These are phyloP conservation scores for Microctonus aethiopoides DNA, from an alignment of 2,888 invertebrate species.

Conservation along the genomic window DNA sequence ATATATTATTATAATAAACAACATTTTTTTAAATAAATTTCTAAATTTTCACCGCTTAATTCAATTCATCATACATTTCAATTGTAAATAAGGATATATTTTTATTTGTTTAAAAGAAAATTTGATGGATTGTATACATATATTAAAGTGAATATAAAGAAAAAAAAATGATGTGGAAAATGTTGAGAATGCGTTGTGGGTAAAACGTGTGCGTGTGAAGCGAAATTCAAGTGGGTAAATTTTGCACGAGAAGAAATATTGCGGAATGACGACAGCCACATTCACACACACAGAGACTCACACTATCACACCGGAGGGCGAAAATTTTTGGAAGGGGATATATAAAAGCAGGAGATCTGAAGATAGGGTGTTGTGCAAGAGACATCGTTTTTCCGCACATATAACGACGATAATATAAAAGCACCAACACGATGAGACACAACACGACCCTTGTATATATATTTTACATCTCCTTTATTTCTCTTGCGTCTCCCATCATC, in stretches of 20 bases:
- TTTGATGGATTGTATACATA: not conserved
- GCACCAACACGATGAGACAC: constrained; percentile 9
- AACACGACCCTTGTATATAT: constrained; percentile 21
- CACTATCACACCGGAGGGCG: constrained; percentile 33
- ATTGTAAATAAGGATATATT: not conserved
- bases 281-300: no score
- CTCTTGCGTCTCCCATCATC: constrained; percentile 33
- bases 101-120: not conserved
- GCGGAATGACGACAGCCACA: constrained; percentile 40
- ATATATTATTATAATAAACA: no score
- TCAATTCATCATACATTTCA: no score
- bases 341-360: constrained; percentile 11
- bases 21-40: no score
- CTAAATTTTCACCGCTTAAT: no score
- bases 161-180: not conserved
- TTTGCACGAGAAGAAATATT: constrained; percentile 38
- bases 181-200: not conserved
- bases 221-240: constrained; percentile 15
- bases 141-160: not conserved
- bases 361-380: constrained; percentile 31
- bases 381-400: constrained; percentile 43
- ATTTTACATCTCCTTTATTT: constrained; percentile 13
- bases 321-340: constrained; percentile 30
- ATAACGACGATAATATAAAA: constrained; percentile 32
- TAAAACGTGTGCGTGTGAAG: not conserved